Evolutionary conservation across 30 jellyfish, hydroid and myxozoan species (phyloP).

Genomic region (Pelagia noctiluca): DNA sequence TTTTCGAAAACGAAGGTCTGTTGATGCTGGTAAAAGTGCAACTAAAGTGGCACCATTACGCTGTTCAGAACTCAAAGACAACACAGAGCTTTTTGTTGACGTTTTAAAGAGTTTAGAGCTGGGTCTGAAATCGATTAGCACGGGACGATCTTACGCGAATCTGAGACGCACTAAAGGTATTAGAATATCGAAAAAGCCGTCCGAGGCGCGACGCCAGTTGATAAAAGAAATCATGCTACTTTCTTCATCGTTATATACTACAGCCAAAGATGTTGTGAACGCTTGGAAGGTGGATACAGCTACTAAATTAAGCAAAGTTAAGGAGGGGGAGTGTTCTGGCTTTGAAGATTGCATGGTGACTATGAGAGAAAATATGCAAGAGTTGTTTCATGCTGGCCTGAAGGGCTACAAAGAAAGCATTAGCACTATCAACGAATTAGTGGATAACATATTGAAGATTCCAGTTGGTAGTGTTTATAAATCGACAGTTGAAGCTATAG

Average conservation of each 20-base stretch:
- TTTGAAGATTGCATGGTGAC: slow-evolving; percentile 62
- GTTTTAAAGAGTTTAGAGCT: not conserved
- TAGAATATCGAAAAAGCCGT: slow-evolving; percentile 12
- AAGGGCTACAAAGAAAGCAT: not conserved
- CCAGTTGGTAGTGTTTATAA: not conserved
- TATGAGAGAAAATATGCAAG: slow-evolving; percentile 35
- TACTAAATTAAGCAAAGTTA: slow-evolving; percentile 24
- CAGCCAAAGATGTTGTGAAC: not conserved
- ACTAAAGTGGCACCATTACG: not conserved
- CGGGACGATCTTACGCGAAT: not conserved
- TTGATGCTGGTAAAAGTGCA: not conserved
- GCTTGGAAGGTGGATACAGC: slow-evolving; percentile 46
- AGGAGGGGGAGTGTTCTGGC: slow-evolving; percentile 57
- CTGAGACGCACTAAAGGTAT: slow-evolving; percentile 18
- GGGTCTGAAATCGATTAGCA: not conserved
- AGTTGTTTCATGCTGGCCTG: slow-evolving; percentile 60
- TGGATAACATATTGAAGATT: not conserved
- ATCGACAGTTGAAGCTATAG: not conserved
- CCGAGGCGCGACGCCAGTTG: slow-evolving; percentile 37
- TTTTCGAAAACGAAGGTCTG: slow-evolving; percentile 45
- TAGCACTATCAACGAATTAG: not conserved
- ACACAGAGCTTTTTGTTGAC: not conserved
- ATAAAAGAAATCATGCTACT: slow-evolving; percentile 19
- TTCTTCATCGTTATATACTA: not conserved
- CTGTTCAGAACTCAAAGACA: not conserved